Base-by-base conservation (phyloP, 2,888 invertebrate species). In the Cerceris ruficornis region DNA sequence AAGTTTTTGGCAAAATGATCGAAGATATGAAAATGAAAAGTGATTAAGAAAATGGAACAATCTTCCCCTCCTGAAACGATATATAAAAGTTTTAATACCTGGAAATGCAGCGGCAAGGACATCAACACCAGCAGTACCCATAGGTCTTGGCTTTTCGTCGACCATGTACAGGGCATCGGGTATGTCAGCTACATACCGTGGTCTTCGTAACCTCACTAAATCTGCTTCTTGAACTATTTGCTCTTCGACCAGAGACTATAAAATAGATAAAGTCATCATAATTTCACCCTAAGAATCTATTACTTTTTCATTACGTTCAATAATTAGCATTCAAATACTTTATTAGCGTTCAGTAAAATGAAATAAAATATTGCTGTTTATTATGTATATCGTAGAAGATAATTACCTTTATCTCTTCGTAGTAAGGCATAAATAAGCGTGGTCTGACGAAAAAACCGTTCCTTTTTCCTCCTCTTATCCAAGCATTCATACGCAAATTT, bases 81-180 rank as follows among this genome's bases (percentile, higher is more conserved):
- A 6, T n/a, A 28, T 52, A 8, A n/a, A 59, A 62, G 28, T 77
- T 11, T 17, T 68, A 69, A 59, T 91, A 93, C 93, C 93, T 86
- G 96, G 95, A 87, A 95, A 93, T 8, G 94, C 94, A 28, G 95
- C 95, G 17, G 95, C 94, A 60, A 95, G 92, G 75, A 95, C 94
- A 88, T 95, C 95, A 6, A 95, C 94, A 69, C 94, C 94, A 14
- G 80, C 94, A 14, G 94, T 92, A 67, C 94, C 93, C 84, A 91
- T 92, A 52, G 91, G 91, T 67, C 94, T 91, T 28, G 94, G 93
- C 82, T 94, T 94, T 78, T 95, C 95, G 67, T 95, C 95, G 65
- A 95, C 94, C 98, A 98, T 98, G 91, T 98, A 98, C 67, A 98
- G 93, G 0, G 98, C 98, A 93, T 98, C 98, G 0, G 98, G 98